phyloP scores from a whole-genome alignment of 2,113 vertebrate species.

The Colius striatus region DNA sequence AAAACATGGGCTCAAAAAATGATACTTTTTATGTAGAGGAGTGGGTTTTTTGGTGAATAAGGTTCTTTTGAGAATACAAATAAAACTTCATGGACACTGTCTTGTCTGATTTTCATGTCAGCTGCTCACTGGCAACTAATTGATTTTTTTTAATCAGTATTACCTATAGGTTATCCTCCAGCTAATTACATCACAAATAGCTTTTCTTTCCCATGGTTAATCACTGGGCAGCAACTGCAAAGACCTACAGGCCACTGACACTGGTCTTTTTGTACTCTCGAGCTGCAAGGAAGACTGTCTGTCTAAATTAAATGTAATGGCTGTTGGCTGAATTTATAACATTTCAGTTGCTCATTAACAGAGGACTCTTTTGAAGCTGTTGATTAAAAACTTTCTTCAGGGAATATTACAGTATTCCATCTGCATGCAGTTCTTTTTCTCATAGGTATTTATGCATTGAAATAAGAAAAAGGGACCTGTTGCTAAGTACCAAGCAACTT shows the following conservation, averaged over 20 bases:
- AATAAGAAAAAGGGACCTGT: background rate
- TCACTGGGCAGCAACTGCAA: conserved; percentile 24
- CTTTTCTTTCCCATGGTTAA: conserved; percentile 40
- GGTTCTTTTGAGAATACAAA: background rate
- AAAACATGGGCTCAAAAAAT: background rate
- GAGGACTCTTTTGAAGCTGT: conserved; percentile 19
- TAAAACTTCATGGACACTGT: background rate
- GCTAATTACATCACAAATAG: conserved; percentile 46
- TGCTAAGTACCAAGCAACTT: background rate
- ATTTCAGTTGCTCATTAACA: conserved; percentile 42
- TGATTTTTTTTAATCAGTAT: conserved; percentile 11
- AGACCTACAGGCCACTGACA: conserved; percentile 26
- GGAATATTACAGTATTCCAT: background rate
- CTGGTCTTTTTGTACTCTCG: conserved; percentile 29
- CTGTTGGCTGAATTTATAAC: conserved; percentile 43
- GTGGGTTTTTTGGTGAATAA: background rate
- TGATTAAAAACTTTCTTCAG: conserved; percentile 45
- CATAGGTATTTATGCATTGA: background rate
- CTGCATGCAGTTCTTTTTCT: background rate
- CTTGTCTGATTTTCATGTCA: background rate
- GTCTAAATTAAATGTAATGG: conserved; percentile 38
- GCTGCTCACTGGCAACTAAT: background rate
- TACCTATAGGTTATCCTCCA: conserved; percentile 17
- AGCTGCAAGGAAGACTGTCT: conserved; percentile 29
- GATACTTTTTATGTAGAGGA: background rate